Base-by-base conservation (phyloP, 2,797 vertebrate species). In the Parambassis ranga region DNA sequence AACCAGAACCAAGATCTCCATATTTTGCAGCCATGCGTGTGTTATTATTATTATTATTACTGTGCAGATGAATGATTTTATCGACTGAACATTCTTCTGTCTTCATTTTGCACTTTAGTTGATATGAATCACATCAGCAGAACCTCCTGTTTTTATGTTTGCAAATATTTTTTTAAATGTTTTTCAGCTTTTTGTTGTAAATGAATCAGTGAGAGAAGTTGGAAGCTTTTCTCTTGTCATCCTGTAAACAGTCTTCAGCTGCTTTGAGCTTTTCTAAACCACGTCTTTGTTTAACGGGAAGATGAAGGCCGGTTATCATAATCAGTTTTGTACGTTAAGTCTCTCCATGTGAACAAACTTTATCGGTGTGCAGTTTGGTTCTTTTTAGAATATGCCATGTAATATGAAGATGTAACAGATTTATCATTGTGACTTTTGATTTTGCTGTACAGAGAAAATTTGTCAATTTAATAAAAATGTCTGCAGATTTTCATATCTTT, bases 381-480 rank as follows among this genome's bases (percentile, higher is more conserved):
- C 9, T 90, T 57, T 91, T 92, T 81, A 90, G 82, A 90, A 87
- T 86, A 91, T 90, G 89, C 90, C 91, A 91, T 95, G 92, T 93
- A 92, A 93, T 66, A 80, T 92, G 91, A 91, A 93, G 87, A 88
- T 90, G 91, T 94, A 93, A 92, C 91, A 73, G 87, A 95, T 90
- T 78, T 92, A 92, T 94, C 91, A 94, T 71, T 70, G 93, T 94
- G 93, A 91, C 60, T 90, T 88, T 85, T 77, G 89, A 72, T 82
- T 85, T 86, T 93, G 94, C 94, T 97, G 95, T 97, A 96, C 95
- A 96, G 94, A 94, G 89, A 88, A 88, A 92, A 87, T 91, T 93
- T 92, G 93, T 94, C 93, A 93, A 94, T 96, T 98, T 96, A 97
- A 97, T 97, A 96, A 95, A 91, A 92, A 85, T 90, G 93, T 95